Evolutionary conservation across 2,797 vertebrate genomes (phyloP), one percentile per base, ranked within the genome.

Genomic region (Mormyrops boulengeri): DNA sequence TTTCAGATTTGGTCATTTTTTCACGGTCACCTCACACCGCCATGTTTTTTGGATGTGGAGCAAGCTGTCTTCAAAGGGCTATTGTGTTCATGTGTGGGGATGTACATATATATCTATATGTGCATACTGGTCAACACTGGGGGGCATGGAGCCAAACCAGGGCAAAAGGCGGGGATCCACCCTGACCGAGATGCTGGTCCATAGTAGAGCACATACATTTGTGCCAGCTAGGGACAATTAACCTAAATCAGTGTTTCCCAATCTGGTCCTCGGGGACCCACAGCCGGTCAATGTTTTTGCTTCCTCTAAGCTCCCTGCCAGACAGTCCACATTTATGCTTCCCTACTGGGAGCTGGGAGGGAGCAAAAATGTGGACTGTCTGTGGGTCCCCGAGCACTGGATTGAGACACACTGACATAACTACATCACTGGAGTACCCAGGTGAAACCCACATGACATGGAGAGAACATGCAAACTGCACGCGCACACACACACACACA

Each of bases 21-120:
- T 73, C 66, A 22, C 4, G 30, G 94, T 94, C 93, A 92, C 93
- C 94, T 94, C 93, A 92, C 90, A 90, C 92, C 94, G 94, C 95
- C 92, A 92, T 91, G 93, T 90, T 22, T 92, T 92, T 94, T 91
- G 90, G 90, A 77, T 92, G 93, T 85, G 47, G 44, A 50, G 82
- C n/a, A 85, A 85, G 12, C n/a, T 85, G 41, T 82, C 41, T 47
- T 82, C 77, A 82, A 47, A 47, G 73, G 14, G 73, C 38, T 80
- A 44, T 41, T 80, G 84, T 86, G 84, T 86, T 52, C 47, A 49
- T 52, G 4, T 86, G 84, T 86, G 44, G 73, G 62, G 66, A 47
- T 88, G 44, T 88, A 22, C n/a, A 2, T 47, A 60, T 88, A 60
- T 50, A 47, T 88, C 9, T 49, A n/a, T 80, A 41, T 57, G 55